Evolutionary conservation across 2,797 vertebrate species (phyloP), one percentile per base, ranked within the genome.

Genomic region (Neosilurus hyrtlii): DNA sequence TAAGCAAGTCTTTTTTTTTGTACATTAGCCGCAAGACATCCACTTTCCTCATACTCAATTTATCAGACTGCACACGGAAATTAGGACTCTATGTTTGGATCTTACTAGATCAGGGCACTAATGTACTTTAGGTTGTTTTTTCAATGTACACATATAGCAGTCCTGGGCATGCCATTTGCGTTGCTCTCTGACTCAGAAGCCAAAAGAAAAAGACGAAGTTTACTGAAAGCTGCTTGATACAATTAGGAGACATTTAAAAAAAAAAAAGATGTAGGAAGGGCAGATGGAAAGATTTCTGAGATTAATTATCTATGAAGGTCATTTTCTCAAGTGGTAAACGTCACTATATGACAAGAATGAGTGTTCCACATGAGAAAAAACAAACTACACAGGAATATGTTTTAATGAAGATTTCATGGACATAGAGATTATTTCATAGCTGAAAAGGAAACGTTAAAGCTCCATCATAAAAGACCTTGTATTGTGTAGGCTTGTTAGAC

Each of bases 121-220:
- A 35, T 76, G 30, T 43, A 61, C n/a, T 37, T 76, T 61, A 9
- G 54, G 24, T 63, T 49, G 52, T 76, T 76, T 37, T 43, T 1
- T 43, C 43, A 43, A 75, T 24, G 37, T 43, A 63, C 35, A 78
- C 37, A 20, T 18, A 11, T 7, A 4, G 35, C 37, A 4, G 35
- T 61, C 56, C 8, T 51, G n/a, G 61, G 11, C 43, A 78, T 52
- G 43, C n/a, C 61, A 78, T 65, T 65, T 78, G 37, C 61, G 1
- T 14, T 65, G 43, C 76, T 78, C 43, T 76, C 15, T 78, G 76
- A 65, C 61, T 78, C 76, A 78, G 51, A 51, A 26, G 16, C 9
- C 0, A 30, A 20, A 78, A 78, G 18, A 8, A 15, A 49, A 52
- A 65, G 49, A 16, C 18, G 2, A 7, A 18, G 20, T 18, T 76